phyloP scores from a whole-genome alignment of 2,888 invertebrate genomes.

The Drosophila lutescens region DNA sequence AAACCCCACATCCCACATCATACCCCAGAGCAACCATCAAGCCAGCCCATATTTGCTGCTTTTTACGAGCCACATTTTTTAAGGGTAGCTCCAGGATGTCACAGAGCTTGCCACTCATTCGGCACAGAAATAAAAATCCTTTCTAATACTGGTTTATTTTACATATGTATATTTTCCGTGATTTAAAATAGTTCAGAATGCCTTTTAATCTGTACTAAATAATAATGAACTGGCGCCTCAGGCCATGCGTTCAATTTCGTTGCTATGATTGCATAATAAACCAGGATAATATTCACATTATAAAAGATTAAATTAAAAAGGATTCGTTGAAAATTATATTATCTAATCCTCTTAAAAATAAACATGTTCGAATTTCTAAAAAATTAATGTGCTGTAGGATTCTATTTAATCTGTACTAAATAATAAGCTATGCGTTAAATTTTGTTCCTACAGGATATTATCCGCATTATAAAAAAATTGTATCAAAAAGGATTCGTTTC shows the following conservation, averaged over 20 bases:
- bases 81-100: conserved; percentile 33
- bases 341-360: background rate
- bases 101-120: conserved; percentile 11
- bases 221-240: too few species aligned
- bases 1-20: conserved; percentile 2
- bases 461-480: too few species aligned
- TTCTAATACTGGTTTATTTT: too few species aligned
- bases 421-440: too few species aligned
- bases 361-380: background rate
- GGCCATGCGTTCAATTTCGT: background rate
- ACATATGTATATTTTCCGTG: too few species aligned
- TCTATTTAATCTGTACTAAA: too few species aligned
- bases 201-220: background rate
- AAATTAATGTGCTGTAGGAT: too few species aligned
- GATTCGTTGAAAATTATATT: background rate
- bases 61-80: conserved; percentile 34
- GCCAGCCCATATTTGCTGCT: conserved; percentile 20
- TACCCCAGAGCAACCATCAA: conserved; percentile 27
- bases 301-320: background rate
- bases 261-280: background rate
- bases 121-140: conserved; percentile 13
- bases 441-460: too few species aligned
- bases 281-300: background rate
- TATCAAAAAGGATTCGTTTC: too few species aligned
- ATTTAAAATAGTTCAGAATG: too few species aligned